Evolutionary conservation across 2,113 vertebrate species (phyloP).

Genomic region (Azemiops feae): DNA sequence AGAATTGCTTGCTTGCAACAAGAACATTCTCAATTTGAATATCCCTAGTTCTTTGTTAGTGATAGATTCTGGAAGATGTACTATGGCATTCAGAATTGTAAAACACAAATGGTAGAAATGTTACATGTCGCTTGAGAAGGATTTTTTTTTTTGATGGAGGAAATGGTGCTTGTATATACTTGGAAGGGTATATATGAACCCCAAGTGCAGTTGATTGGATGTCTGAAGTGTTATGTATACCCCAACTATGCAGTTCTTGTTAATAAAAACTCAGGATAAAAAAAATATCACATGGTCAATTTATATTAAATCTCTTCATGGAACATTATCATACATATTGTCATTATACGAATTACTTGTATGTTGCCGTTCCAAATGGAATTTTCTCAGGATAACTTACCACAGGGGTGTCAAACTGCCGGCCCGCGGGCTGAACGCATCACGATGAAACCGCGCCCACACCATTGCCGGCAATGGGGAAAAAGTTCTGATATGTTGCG

Average conservation of each 20-base stretch:
- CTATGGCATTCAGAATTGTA: constrained; percentile 3
- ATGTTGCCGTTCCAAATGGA: background rate
- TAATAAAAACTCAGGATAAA: background rate
- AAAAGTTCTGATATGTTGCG: too few relatives aligned
- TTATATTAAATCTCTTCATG: background rate
- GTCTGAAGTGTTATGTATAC: background rate
- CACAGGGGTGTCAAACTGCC: too few relatives aligned
- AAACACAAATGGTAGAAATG: constrained; percentile 9
- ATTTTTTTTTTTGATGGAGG: background rate
- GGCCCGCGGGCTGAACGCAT: too few relatives aligned
- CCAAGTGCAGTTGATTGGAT: background rate
- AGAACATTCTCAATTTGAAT: constrained; percentile 36
- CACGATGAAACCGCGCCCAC: too few relatives aligned
- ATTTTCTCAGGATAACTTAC: background rate
- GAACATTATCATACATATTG: background rate
- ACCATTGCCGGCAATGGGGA: too few relatives aligned
- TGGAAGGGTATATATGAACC: background rate
- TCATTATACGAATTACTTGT: background rate
- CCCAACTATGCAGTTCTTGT: background rate
- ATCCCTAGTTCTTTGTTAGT: constrained; percentile 25
- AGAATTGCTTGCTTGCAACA: constrained; percentile 28
- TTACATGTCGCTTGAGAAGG: background rate
- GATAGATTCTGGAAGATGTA: constrained; percentile 19
- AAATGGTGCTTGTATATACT: background rate
- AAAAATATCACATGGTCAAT: background rate